Base-by-base conservation (phyloP, 2,888 invertebrate species). In the Phengaris arion region DNA sequence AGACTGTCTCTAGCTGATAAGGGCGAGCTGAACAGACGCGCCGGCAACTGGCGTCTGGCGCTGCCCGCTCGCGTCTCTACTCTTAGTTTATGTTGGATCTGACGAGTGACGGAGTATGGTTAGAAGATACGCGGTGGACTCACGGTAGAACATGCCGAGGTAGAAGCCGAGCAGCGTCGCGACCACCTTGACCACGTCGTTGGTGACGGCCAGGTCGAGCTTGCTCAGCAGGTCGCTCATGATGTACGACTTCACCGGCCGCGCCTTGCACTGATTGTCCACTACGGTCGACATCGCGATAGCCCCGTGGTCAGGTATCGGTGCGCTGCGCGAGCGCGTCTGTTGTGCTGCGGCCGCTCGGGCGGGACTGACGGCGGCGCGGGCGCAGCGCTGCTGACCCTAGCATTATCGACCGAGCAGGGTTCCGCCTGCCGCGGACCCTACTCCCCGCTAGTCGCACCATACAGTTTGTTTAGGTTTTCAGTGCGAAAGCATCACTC, bases 201-300 rank as follows among this genome's bases (percentile, higher is more conserved):
- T 90, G 35, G 87, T 88, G 2, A 87, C 85, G 59, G 91, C 89
- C 69, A 87, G 83, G 80, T 92, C 88, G 70, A 92, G 88, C 79
- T 88, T 92, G 83, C 90, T 91, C 83, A 92, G 84, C 73, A 92
- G 79, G 82, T 92, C 92, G 89, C 93, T 93, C 93, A 93, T 93
- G 84, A 92, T 92, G 90, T 88, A 91, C 79, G 89, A 87, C 85
- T 89, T 92, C 80, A 79, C 89, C 80, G 80, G 88, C 85, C 90
- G 82, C 77, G 88, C 88, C 78, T 83, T 87, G 78, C 92, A 93
- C 89, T 91, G 88, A 82, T 81, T 87, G 82, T 93, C 88, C 79
- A 89, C 91, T 92, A 93, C 81, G 54, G 22, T 72, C 54, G 52
- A 72, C 51, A 72, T 55, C 75, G 68, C 10, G 45, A 15, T 9